Percentiles rank a stretch among this genome's conserved stretches.
These are phyloP conservation scores for Rhombomys opimus DNA, from an alignment of 2,113 vertebrate species.

Conservation along the genomic window DNA sequence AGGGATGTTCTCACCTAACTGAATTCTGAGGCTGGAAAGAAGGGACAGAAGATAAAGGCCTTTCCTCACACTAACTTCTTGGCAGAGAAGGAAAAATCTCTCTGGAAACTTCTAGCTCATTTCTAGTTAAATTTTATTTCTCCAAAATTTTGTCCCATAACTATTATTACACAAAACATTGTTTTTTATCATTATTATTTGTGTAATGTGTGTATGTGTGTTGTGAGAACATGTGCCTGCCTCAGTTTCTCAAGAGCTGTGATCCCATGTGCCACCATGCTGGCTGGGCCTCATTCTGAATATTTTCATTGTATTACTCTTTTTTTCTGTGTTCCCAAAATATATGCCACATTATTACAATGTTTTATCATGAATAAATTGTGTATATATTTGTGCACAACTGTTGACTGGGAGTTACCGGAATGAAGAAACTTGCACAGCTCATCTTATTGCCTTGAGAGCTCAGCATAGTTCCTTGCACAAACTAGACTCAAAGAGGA, in stretches of 20 bases:
- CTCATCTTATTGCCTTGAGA: neutral
- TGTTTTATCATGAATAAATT: neutral
- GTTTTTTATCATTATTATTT: neutral
- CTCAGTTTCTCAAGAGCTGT: neutral
- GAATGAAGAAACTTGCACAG: neutral
- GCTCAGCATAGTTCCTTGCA: neutral
- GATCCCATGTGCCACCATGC: neutral
- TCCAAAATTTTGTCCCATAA: neutral
- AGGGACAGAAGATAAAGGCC: neutral
- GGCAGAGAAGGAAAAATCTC: neutral
- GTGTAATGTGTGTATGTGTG: neutral
- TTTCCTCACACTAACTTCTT: neutral
- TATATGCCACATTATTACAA: neutral
- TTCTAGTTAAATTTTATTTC: constrained; percentile 14
- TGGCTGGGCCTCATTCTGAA: neutral
- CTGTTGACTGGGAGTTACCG: neutral
- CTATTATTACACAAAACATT: neutral
- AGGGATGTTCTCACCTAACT: neutral
- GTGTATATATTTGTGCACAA: neutral
- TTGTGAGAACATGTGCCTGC: neutral
- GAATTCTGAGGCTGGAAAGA: neutral
- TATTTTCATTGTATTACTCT: neutral
- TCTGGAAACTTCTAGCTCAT: neutral
- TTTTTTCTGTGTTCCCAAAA: neutral
- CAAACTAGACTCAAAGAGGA: neutral